Evolutionary conservation across 2,888 invertebrate genomes (phyloP).

Genomic region (Mactromeris polynyma): DNA sequence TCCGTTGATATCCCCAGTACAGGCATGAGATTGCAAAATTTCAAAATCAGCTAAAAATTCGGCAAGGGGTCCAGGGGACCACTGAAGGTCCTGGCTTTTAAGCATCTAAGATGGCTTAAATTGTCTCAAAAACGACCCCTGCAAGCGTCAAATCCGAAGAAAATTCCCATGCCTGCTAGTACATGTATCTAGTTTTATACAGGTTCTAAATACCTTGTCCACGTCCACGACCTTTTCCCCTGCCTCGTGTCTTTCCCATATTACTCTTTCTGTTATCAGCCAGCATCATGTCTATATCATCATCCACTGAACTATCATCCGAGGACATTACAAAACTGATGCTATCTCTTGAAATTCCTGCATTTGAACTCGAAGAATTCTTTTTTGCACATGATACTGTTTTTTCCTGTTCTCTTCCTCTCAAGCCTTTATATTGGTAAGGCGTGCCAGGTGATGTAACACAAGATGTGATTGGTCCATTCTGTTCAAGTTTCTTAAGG

Average conservation of each 20-base stretch:
- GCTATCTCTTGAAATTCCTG: not conserved
- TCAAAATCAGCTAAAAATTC: too few relatives aligned
- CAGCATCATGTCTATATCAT: not conserved
- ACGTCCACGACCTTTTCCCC: constrained; percentile 33
- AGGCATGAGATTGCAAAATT: too few relatives aligned
- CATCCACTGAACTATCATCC: not conserved
- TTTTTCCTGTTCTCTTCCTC: constrained; percentile 40
- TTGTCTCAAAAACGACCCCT: too few relatives aligned
- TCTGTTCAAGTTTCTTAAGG: constrained; percentile 24
- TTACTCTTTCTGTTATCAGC: not conserved
- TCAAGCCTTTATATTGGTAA: constrained; percentile 55
- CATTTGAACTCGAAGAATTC: not conserved
- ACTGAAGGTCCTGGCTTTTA: too few relatives aligned
- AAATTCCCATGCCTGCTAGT: too few relatives aligned
- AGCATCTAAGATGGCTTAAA: too few relatives aligned
- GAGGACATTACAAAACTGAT: not conserved
- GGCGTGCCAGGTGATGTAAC: constrained; percentile 26
- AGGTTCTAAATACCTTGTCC: constrained; percentile 26
- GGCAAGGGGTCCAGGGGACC: too few relatives aligned
- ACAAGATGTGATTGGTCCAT: constrained; percentile 26
- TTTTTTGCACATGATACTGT: not conserved
- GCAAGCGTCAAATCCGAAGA: too few relatives aligned
- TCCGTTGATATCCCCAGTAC: too few relatives aligned
- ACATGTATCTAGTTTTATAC: too few relatives aligned
- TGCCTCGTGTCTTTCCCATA: not conserved